Base-by-base conservation (phyloP, 2,888 invertebrate genomes). In the Lissocephala sabroskyi region DNA sequence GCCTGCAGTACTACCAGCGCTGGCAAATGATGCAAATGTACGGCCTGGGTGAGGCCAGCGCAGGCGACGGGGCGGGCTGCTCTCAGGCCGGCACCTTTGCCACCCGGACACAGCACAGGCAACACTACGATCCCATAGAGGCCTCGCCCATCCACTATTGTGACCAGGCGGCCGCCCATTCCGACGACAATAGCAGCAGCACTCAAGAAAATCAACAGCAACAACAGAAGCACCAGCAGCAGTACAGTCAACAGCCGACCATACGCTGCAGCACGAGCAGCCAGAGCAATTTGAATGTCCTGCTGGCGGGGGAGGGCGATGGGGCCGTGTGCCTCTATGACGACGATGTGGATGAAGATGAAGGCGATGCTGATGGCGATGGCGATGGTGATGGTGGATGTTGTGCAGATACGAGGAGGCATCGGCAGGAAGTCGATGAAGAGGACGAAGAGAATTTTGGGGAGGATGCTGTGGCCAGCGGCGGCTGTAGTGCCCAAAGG, bases 121-220 rank as follows among this genome's bases (percentile, higher is more conserved):
- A 68, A 49, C 79, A 79, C 35, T 82, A 84, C 49, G 82, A 82
- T 57, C 74, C 81, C 41, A 57, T 49, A 5, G 76, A 82, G 52
- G 75, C 68, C 54, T 85, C 85, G 48, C 85, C 85, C 49, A 80
- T 84, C 39, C 84, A 85, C 62, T 83, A 82, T 56, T 84, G 84
- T 59, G 85, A 84, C 64, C 82, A 82, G 56, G 81, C 79, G 14
- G 66, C 71, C 41, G 68, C 79, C 45, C 82, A 81, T 61, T 80
- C 83, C 30, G 84, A 84, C 61, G 83, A 84, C 65, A 83, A 81
- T 71, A 65, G 62, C 53, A 59, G 61, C 52, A 65, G 61, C 49
- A 56, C 52, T 55, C 73, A 73, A 54, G 74, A 76, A 52, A 62
- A 73, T 41, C 59, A 57, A 39, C 56, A 54, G 35, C 36, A 41